A percentile compares a stretch with the other conserved stretches of the same genome.
phyloP scores from a whole-genome alignment of 1,140 invertebrate genomes.

The Drosophila athabasca region DNA sequence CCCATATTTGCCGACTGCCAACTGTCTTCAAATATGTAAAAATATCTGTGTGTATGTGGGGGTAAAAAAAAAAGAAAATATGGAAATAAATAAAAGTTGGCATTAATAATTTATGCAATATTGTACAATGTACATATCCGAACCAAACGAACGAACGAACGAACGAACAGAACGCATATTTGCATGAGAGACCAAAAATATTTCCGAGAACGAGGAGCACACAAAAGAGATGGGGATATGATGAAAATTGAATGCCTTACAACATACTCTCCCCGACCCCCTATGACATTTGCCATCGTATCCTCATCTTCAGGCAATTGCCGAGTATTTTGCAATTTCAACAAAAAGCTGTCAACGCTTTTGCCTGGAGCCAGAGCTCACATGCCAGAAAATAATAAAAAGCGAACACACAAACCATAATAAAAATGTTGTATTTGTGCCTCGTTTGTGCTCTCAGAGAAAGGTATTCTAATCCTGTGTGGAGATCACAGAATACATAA shows the following conservation, averaged over 20 bases:
- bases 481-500: too few species aligned
- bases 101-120: constrained; percentile 81
- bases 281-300: constrained; percentile 19
- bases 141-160: neutral
- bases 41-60: constrained; percentile 33
- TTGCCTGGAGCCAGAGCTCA: constrained; percentile 15
- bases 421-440: constrained; percentile 5
- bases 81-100: constrained; percentile 80
- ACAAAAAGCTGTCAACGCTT: constrained; percentile 74
- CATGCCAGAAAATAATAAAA: constrained; percentile 21
- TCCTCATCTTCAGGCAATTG: constrained; percentile 41
- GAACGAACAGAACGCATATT: constrained; percentile 41
- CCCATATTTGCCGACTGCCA: constrained; percentile 68
- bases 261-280: constrained; percentile 35
- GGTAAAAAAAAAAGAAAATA: constrained; percentile 41
- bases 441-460: neutral
- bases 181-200: constrained; percentile 60
- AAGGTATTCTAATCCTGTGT: too few species aligned
- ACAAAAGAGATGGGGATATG: constrained; percentile 11
- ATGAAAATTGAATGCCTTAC: constrained; percentile 78
- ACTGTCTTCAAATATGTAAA: constrained; percentile 82
- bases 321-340: constrained; percentile 48
- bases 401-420: constrained; percentile 13
- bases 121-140: constrained; percentile 51
- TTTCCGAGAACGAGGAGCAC: constrained; percentile 13